Evolutionary conservation across 2,888 invertebrate genomes (phyloP), one percentile per base, ranked within the genome.

Genomic region (Scaptomyza polygonia): DNA sequence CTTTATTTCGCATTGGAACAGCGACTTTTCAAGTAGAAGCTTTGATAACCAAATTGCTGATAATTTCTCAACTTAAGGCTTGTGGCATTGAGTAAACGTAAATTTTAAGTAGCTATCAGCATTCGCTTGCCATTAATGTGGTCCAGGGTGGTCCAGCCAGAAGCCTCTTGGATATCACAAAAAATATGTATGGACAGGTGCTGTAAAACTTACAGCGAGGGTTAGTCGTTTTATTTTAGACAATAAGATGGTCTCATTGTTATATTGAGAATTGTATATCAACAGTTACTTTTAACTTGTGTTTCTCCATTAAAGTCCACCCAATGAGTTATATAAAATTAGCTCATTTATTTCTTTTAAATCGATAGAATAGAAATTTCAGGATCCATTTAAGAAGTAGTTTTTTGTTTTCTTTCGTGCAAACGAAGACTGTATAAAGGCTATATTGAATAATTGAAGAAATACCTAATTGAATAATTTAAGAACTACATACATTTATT

Each of bases 121-220:
- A 75, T 71, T 61, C 57, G 56, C 47, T 30, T 36, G 59, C 47
- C 59, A 52, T 61, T 76, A 73, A 73, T 48, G 29, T 27, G 39
- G 49, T 11, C 42, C 54, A 30, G 48, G 53, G 45, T 72, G 75
- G 74, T 74, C 72, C 61, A 42, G 9, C 44, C 39, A 55, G 36
- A 49, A 42, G 43, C 43, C 40, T 51, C 11, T 5, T 16, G 12
- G 36, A 48, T 49, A 43, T 34, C 56, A 25, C 42, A 29, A 55
- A 16, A 27, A 39, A 45, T 14, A 45, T 14, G 27, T 47, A 52
- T 45, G 14, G 16, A 57, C 59, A 72, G 56, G 56, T 72, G 71
- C 16, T 32, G 40, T 27, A 32, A 16, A 34, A 8, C 5, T 12
- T 2, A 2, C 30, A 16, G 11, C 67, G 67, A 61, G 56, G 56